Evolutionary conservation across 2,888 invertebrate genomes (phyloP), one percentile per base, ranked within the genome.

Genomic region (Troides aeacus): DNA sequence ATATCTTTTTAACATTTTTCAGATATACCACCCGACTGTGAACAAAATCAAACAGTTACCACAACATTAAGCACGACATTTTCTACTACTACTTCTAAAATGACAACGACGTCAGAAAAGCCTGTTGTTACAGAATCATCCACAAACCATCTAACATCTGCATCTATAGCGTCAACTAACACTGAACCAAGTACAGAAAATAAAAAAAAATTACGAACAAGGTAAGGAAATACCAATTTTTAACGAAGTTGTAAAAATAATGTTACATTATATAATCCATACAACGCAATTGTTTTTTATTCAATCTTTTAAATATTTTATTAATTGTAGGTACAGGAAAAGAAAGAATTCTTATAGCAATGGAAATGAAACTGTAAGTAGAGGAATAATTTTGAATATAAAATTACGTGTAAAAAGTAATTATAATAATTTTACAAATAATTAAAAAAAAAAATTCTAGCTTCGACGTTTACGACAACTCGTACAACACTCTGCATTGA

Each of bases 21-120:
- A 69, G 69, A 69, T 36, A 18, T 65, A 2, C n/a, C 61, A 17
- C 69, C 65, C 12, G 62, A 69, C 24, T 65, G 69, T 62, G 57
- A 64, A 2, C 60, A 60, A 42, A 60, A 46, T 15, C 42, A 60
- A 17, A 18, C 62, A 6, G 15, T 64, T 30, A 21, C 56, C 10
- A 42, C 6, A 10, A 65, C 46, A 1, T 18, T 21, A 12, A 61
- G n/a, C 17, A 61, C 46, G 23, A 60, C 24, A 21, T 68, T 53
- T 8, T n/a, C 53, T 46, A 30, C 69, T 50, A 61, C 62, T 8
- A 7, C 24, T 57, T 23, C 65, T 65, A 21, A n/a, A 62, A 15
- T 18, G 10, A 30, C 46, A n/a, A 46, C 58, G 15, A 17, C 57
- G 15, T 23, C 68, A 36, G 6, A 15, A 18, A 50, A 18, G 63